Evolutionary conservation across 2,797 vertebrate genomes (phyloP).

Genomic region (Phataginus tricuspis): DNA sequence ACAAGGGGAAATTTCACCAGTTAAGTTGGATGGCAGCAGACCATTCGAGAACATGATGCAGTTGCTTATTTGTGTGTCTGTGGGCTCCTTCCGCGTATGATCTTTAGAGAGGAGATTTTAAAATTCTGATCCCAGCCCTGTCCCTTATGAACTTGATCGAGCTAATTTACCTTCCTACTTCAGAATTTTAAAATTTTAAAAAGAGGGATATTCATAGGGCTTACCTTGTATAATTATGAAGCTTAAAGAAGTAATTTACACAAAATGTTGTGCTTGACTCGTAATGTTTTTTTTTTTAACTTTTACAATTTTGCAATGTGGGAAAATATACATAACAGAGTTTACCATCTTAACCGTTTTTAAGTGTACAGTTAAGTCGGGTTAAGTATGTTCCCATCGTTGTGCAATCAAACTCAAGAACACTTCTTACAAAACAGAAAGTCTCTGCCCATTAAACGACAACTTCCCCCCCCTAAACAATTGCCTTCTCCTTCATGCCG

Average conservation of each 20-base stretch:
- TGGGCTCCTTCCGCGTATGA: not conserved
- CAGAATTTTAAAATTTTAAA: conserved; percentile 2
- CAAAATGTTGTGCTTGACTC: not conserved
- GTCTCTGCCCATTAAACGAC: not conserved
- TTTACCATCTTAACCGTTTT: not conserved
- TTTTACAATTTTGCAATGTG: not conserved
- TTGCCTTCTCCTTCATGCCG: not conserved
- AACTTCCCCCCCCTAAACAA: not conserved
- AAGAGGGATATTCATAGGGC: not conserved
- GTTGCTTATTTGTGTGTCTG: not conserved
- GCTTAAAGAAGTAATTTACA: not conserved
- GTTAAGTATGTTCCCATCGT: not conserved
- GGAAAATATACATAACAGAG: not conserved
- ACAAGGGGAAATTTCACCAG: not conserved
- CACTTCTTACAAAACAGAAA: not conserved
- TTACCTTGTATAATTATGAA: not conserved
- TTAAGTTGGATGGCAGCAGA: not conserved
- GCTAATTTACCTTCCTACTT: conserved; percentile 9
- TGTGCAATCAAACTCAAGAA: not conserved
- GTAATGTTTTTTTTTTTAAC: not conserved
- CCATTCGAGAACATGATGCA: not conserved
- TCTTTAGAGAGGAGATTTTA: not conserved
- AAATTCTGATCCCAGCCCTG: not conserved
- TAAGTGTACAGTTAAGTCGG: not conserved
- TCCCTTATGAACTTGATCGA: not conserved